Evolutionary conservation across 2,113 vertebrate species (phyloP), one percentile per base, ranked within the genome.

Genomic region (Siphamia tubifer): DNA sequence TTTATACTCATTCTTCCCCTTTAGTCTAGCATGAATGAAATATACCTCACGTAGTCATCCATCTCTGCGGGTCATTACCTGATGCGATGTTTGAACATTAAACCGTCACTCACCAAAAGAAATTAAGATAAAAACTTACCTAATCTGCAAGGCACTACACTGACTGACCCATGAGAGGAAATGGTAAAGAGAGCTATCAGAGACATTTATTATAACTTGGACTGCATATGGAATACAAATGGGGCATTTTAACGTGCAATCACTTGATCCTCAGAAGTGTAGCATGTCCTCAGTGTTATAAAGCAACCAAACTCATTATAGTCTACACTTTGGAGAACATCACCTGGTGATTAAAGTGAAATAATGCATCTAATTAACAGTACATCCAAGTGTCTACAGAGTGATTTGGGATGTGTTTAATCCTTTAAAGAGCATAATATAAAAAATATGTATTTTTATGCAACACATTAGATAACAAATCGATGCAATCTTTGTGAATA

Each of bases 151-250:
- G 77, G 54, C 76, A 78, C 64, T 58, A 32, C 35, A 17, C 13
- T 57, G 52, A 75, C 44, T 68, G 44, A 68, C 40, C 67, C 34
- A 48, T 48, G 73, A 80, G 66, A 74, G 74, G 54, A 61, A 72
- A 68, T 9, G 43, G 69, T 56, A 61, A 60, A 32, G 64, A 78
- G 82, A 44, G 67, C 64, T 61, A 51, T 79, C 60, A 81, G 49
- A 81, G 77, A 58, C 62, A 66, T 73, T 58, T 62, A 68, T 81
- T 84, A 68, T 73, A 75, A 77, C 68, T 77, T 84, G 80, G 75
- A 86, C 52, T 62, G 58, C 56, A 62, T 77, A 86, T 40, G 63
- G 69, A 83, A 73, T 56, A 81, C 84, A 72, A 90, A 82, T 67
- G 71, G 63, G 56, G 21, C 53, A 39, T 20, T 13, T 63, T 84